A percentile compares a stretch with the other conserved stretches of the same genome.
Evolutionary conservation across 2,797 vertebrate species (phyloP).

Genomic region (Sebastolobus alascanus): DNA sequence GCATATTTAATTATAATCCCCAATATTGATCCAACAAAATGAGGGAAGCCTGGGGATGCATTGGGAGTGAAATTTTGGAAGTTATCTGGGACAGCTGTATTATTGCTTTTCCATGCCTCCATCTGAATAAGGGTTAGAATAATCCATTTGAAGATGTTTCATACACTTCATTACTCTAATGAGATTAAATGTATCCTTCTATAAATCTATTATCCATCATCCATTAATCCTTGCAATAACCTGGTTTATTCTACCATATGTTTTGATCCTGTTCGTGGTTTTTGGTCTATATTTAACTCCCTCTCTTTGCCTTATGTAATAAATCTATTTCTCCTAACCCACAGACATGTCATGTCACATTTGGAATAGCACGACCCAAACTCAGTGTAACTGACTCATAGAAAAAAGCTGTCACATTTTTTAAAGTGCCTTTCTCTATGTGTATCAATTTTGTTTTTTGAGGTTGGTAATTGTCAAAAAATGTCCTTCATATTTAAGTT

Average conservation of each 20-base stretch:
- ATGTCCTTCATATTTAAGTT: background rate
- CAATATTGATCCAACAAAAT: constrained; percentile 7
- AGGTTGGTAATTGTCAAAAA: background rate
- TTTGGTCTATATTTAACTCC: constrained; percentile 27
- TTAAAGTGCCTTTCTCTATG: constrained; percentile 3
- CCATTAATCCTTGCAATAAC: constrained; percentile 1
- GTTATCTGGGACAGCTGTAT: background rate
- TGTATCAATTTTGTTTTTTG: background rate
- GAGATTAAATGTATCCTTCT: constrained; percentile 1
- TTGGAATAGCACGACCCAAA: constrained; percentile 18
- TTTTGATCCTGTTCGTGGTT: constrained; percentile 2
- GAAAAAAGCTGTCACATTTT: constrained; percentile 25
- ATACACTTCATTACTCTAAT: constrained; percentile 6
- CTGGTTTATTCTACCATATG: constrained; percentile 6
- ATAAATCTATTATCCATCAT: background rate
- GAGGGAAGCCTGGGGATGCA: background rate
- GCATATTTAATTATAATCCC: constrained; percentile 1
- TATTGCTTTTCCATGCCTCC: background rate
- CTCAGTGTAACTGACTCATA: constrained; percentile 16
- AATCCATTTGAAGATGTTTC: constrained; percentile 4
- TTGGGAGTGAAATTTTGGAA: background rate
- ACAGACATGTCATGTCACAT: constrained; percentile 30
- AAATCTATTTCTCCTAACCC: constrained; percentile 40
- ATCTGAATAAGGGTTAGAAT: background rate
- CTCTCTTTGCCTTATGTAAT: constrained; percentile 33